Percentiles rank a stretch among this genome's conserved stretches.
Evolutionary conservation across 2,113 vertebrate genomes (phyloP).

Genomic region (Pachycephala philippinensis): DNA sequence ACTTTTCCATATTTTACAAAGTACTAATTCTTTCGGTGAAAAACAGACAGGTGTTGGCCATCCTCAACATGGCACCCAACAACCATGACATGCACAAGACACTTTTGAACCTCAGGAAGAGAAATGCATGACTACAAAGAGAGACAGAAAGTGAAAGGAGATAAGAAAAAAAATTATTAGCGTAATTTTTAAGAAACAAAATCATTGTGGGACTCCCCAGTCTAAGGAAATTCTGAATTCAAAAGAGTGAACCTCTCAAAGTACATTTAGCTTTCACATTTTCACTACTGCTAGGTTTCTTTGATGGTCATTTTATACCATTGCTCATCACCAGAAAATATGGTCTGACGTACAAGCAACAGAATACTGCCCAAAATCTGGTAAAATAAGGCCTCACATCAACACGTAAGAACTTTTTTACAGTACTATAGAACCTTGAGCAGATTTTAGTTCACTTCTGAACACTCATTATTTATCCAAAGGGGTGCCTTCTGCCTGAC

Average conservation of each 20-base stretch:
- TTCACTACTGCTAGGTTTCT: not conserved
- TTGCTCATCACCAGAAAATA: not conserved
- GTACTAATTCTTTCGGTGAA: not conserved
- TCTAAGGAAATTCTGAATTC: not conserved
- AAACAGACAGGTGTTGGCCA: not conserved
- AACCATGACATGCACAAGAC: accelerated
- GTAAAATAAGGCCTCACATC: not conserved
- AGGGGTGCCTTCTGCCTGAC: not conserved
- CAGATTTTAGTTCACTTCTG: not conserved
- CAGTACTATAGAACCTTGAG: not conserved
- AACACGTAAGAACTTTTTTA: not conserved
- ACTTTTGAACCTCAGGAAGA: not conserved
- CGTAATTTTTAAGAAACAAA: not conserved
- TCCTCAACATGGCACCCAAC: not conserved
- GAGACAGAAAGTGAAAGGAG: not conserved
- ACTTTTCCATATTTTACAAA: not conserved
- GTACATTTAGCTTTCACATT: not conserved
- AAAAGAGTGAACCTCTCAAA: not conserved
- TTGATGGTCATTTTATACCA: not conserved
- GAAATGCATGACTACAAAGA: not conserved
- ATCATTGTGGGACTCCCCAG: not conserved
- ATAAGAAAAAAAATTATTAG: not conserved
- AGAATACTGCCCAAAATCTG: not conserved
- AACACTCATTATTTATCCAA: not conserved
- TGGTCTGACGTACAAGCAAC: not conserved